These are phyloP conservation scores for Synanthedon vespiformis DNA, from an alignment of 2,888 invertebrate species.

Conservation along the genomic window DNA sequence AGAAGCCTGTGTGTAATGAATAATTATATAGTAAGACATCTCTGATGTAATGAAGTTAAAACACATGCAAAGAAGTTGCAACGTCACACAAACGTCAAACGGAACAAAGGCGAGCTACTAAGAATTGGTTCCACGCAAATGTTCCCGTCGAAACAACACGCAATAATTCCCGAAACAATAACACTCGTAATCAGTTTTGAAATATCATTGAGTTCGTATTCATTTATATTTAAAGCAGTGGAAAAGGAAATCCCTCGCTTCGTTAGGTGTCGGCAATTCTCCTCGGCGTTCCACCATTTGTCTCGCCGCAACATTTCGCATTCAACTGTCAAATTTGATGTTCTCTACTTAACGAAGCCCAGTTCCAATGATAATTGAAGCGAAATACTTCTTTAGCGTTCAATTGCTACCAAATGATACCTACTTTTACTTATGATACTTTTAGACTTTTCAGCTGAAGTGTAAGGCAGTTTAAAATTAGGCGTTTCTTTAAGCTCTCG, in stretches of 20 bases:
- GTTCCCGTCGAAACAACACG: background rate
- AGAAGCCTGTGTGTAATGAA: too few relatives aligned
- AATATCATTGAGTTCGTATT: constrained; percentile 12
- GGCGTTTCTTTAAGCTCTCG: too few relatives aligned
- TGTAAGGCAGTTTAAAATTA: too few relatives aligned
- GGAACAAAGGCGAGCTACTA: constrained; percentile 5
- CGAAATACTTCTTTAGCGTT: background rate
- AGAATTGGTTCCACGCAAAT: background rate
- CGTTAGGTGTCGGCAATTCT: background rate
- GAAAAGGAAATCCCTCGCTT: background rate
- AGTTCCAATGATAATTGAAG: constrained; percentile 4
- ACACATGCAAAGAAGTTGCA: too few relatives aligned
- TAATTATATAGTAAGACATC: too few relatives aligned
- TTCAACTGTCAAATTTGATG: constrained; percentile 40
- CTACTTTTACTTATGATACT: background rate
- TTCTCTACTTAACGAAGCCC: constrained; percentile 27
- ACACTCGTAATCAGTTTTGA: constrained; percentile 17
- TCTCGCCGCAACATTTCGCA: constrained; percentile 25
- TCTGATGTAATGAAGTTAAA: too few relatives aligned
- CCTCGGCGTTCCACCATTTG: constrained; percentile 18
- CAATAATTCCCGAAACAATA: constrained; percentile 4
- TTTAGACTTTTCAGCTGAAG: too few relatives aligned
- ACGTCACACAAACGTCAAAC: constrained; percentile 3
- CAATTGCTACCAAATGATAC: background rate
- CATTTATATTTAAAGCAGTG: constrained; percentile 14